Base-by-base conservation (phyloP, 2,888 invertebrate species). In the Vannuccia rotundouncinata region DNA sequence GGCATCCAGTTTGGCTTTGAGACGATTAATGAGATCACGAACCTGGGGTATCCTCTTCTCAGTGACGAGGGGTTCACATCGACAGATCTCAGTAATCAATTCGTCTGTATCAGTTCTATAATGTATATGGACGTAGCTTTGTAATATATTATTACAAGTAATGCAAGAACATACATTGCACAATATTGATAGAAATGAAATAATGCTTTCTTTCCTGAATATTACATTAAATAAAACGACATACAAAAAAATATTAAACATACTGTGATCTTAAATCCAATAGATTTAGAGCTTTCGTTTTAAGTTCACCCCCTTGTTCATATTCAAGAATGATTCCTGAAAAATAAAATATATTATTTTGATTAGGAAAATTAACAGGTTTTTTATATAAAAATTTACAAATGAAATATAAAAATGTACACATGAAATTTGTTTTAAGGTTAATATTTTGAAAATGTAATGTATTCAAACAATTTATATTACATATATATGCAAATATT, bases 241-340 rank as follows among this genome's bases (percentile, higher is more conserved):
- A 45, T 45, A 29, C 30, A 22, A 73, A 10, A n/a, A 25, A 5
- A 5, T 10, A 31, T 31, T 59, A 5, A 78, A 84, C 85, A 86
- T 83, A 88, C 88, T 86, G 85, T 81, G 86, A 84, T 83, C 84
- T 84, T 1, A 88, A 84, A 82, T 88, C 88, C 25, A 88, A 82
- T n/a, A 88, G 82, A 82, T 88, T 88, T 45, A 88, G 85, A 1
- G 87, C 86, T 81, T 87, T 88, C 10, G 87, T 88, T 82, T 88
- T 88, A 77, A 88, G 79, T 17, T 84, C 82, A 22, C 88, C 88
- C 59, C 86, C 86, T 82, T 88, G 87, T 82, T 88, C 88, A 85
- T 88, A 88, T 81, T 88, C 88, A 60, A 88, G 83, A 79, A 88
- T 88, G 28, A 88, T 88, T 45, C 88, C 88, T 74, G 17, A n/a